A percentile compares a stretch with the other conserved stretches of the same genome.
These are phyloP conservation scores for Oscheius myriophilus DNA, from an alignment of 2,888 invertebrate species.

Conservation along the genomic window DNA sequence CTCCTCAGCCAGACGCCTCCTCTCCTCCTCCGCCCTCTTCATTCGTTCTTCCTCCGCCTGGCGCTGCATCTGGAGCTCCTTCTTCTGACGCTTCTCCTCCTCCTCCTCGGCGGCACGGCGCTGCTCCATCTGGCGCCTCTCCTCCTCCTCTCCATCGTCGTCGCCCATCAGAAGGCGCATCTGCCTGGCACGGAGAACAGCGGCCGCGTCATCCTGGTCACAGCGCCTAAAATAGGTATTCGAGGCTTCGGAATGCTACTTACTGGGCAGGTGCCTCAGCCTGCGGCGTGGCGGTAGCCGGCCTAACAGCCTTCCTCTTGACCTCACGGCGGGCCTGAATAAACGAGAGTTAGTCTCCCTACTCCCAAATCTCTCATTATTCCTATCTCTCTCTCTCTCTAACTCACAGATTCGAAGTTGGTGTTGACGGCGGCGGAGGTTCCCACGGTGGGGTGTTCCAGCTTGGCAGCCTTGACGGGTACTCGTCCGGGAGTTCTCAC, in stretches of 20 bases:
- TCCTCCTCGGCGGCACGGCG: not conserved
- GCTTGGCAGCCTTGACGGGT: slow-evolving; percentile 6
- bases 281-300: too few species aligned
- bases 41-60: not conserved
- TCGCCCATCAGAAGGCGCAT: slow-evolving; percentile 2
- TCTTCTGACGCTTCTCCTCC: not conserved
- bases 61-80: not conserved
- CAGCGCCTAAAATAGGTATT: too few species aligned
- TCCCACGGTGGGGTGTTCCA: not conserved
- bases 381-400: too few species aligned
- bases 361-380: too few species aligned
- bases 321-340: slow-evolving; percentile 6
- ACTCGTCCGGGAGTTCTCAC: slow-evolving; percentile 10
- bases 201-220: too few species aligned
- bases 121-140: not conserved
- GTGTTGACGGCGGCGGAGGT: not conserved
- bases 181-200: not conserved
- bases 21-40: not conserved
- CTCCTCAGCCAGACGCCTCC: not conserved
- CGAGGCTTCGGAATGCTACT: too few species aligned
- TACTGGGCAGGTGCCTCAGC: too few species aligned
- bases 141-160: not conserved
- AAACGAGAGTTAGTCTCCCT: too few species aligned
- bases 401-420: slow-evolving; percentile 1
- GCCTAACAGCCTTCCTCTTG: not conserved